These are phyloP conservation scores for Montipora cactus DNA, from an alignment of 64 coral and sea anemone species.

Conservation along the genomic window DNA sequence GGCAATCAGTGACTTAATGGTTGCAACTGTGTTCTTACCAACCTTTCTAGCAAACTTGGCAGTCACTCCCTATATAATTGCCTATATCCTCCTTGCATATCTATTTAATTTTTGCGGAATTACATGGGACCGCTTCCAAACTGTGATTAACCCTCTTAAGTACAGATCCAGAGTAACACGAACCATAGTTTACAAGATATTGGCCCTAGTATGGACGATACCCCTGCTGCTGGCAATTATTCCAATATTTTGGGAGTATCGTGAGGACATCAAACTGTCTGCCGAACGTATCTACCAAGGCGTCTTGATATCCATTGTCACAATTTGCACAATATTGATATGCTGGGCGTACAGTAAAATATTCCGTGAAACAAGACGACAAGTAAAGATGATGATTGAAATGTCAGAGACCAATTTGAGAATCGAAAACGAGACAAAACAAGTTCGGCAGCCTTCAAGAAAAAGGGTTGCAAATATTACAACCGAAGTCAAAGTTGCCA, in stretches of 20 bases:
- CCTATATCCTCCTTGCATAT: constrained; percentile 92
- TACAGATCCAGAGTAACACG: constrained; percentile 84
- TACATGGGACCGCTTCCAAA: constrained; percentile 94
- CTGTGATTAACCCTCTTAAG: constrained; percentile 75
- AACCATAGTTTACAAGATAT: constrained; percentile 65
- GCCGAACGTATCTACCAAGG: constrained; percentile 69
- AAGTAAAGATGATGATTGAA: constrained; percentile 63
- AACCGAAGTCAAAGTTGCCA: constrained; percentile 76
- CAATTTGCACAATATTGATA: constrained; percentile 34
- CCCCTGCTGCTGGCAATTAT: constrained; percentile 77
- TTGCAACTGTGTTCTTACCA: constrained; percentile 79
- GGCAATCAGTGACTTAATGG: constrained; percentile 85
- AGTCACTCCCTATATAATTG: constrained; percentile 79
- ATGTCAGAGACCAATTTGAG: constrained; percentile 35
- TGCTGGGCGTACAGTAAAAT: constrained; percentile 72
- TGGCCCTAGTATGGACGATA: constrained; percentile 73
- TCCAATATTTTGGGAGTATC: constrained; percentile 77
- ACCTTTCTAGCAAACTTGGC: constrained; percentile 55
- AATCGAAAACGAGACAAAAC: neutral
- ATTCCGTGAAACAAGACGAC: constrained; percentile 73
- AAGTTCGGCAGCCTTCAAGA: neutral
- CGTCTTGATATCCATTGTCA: constrained; percentile 71
- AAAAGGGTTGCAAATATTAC: constrained; percentile 51
- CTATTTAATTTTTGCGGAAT: constrained; percentile 98
- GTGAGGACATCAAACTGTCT: neutral